Evolutionary conservation across 2,113 vertebrate species (phyloP), one percentile per base, ranked within the genome.

Genomic region (Gymnorhina tibicen): DNA sequence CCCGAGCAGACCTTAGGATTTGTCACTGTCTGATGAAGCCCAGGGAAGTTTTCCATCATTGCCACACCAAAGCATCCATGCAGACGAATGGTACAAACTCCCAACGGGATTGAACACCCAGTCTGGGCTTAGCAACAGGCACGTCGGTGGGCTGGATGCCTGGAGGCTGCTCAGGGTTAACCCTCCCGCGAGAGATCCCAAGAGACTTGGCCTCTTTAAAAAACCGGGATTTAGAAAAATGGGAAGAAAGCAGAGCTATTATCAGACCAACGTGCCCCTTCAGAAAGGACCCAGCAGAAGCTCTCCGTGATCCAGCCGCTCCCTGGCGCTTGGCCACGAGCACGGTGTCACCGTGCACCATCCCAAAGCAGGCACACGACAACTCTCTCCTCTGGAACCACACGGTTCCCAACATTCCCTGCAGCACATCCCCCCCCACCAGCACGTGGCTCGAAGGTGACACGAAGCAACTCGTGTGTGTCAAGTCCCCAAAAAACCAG

Each of bases 391-490:
- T 35, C 70, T 28, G 28, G 60, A 87, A 20, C 6, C 5, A 3
- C 60, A 22, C 1, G 0, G n/a, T 3, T 16, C 50, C 4, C 5
- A 68, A 22, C 8, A 4, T 16, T 8, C 35, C 66, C 53, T 7
- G 4, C 0, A 5, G 56, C 20, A 13, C 10, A 16, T 11, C 8
- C 13, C 33, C 21, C 35, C 1, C n/a, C n/a, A n/a, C n/a, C 10
- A 21, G 39, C 1, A 0, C 0, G 1, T 0, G 16, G 27, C 69
- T 82, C 1, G 0, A 53, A 84, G 80, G 44, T 3, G 3, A 52
- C 72, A 56, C 4, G 1, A 13, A 89, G 14, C 42, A 33, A 39
- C 53, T 21, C 4, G 0, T 3, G 22, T 8, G 26, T 26, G 49
- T 52, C 8, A 10, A 11, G 32, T 13, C 73, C 76, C 67, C 73